Base-by-base conservation (phyloP, 2,888 invertebrate genomes). In the Orthosia incerta region DNA sequence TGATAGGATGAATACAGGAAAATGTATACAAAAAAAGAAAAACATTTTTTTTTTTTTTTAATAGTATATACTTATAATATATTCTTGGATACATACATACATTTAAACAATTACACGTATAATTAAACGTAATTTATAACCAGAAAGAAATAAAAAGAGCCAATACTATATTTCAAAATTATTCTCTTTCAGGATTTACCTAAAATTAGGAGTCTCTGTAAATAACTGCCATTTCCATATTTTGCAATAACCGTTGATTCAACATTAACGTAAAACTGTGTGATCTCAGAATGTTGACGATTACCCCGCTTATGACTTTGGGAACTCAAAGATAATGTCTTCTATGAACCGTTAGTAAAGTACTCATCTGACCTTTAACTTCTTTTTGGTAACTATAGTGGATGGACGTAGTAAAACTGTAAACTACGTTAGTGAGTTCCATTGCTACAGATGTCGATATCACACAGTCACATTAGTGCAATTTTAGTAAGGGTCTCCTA, bases 291-390 rank as follows among this genome's bases (percentile, higher is more conserved):
- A 62, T 63, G 50, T 48, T 18, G 39, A 48, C 77, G 68, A 76
- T 80, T 72, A 72, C 78, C 82, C 82, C n/a, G 66, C 57, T 65
- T 80, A 60, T 15, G 31, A 55, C 26, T 75, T 79, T 76, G 82
- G 67, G 68, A 80, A 77, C 57, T 59, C n/a, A 45, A 57, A 31
- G n/a, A 51, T 82, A 80, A 82, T 82, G 80, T 66, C 65, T 56
- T 56, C 18, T 18, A 55, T 50, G 61, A 50, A 69, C 72, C 57
- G 68, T 82, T 72, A 72, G 45, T 16, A 18, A n/a, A n/a, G 46
- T 63, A 20, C 55, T 48, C 23, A 53, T 62, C 45, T 76, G 67
- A 65, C 64, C 71, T 71, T 71, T 75, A 3, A 62, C 31, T 50
- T 12, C 2, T 51, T 61, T 68, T 62, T 71, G 55, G 63, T 72